Evolutionary conservation across 2,888 invertebrate genomes (phyloP), one percentile per base, ranked within the genome.

Genomic region (Rotaria magnacalcarata): DNA sequence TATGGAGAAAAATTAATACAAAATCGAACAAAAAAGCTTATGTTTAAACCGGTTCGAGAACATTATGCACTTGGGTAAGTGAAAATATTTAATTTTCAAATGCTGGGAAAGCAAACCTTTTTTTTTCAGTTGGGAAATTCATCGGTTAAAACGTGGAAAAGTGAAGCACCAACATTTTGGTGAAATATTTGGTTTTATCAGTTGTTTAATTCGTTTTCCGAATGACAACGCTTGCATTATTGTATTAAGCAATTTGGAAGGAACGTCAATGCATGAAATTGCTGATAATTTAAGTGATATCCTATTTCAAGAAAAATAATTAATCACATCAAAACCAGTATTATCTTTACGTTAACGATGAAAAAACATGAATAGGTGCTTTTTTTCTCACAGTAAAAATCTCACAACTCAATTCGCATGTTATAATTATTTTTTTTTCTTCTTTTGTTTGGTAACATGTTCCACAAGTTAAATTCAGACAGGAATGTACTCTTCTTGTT

Each of bases 61-160:
- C 10, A 80, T n/a, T 80, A 80, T 80, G 80, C 80, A 80, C 80
- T 80, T 47, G 80, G 80, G 80, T 80, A 80, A 27, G 16, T 16
- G 4, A 54, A 52, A 11, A 52, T 3, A 52, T 14, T 11, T 52
- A 14, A 14, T 52, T 14, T 52, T 52, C 47, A 10, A 11, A 47
- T 47, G 47, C 5, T 47, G 5, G 47, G 11, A 47, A 47, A 47
- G 11, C 7, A 10, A 47, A 16, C 16, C 14, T 54, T 54, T 3
- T 54, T 58, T 10, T 16, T 47, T 47, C n/a, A 80, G 80, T 11
- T 80, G 80, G 80, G n/a, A 47, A 80, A 24, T 80, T 24, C 2
- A 43, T 1, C 80, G 80, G 14, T 47, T 80, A 80, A 43, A 47
- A n/a, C 80, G 10, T 80, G 10, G 24, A 80, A 11, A 47, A 47